Conservation (phyloP, 2,113 vertebrate species). For the Prionailurus bengalensis region DNA sequence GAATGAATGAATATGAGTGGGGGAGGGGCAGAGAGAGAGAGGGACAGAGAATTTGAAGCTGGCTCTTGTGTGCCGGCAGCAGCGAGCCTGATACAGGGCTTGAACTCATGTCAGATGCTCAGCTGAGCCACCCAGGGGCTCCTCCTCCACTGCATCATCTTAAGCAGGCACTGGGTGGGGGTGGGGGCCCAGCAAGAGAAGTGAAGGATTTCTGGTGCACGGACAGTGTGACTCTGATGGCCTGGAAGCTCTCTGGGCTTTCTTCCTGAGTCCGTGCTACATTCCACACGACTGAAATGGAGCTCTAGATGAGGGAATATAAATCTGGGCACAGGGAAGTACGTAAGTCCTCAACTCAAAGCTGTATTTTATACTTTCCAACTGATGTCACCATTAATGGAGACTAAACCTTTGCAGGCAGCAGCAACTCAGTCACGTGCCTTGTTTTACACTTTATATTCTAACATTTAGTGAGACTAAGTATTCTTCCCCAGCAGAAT, state of each 20-base stretch:
- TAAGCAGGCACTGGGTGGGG: not conserved
- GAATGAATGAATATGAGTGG: too few relatives aligned
- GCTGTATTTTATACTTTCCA: not conserved
- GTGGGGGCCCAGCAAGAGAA: not conserved
- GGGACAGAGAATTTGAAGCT: too few relatives aligned
- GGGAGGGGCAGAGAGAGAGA: too few relatives aligned
- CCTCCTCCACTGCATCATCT: not conserved
- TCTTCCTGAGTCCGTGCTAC: not conserved
- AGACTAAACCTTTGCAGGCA: conserved; percentile 12
- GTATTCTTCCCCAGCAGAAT: not conserved
- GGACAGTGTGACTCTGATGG: not conserved
- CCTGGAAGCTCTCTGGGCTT: conserved; percentile 23
- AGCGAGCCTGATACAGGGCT: too few relatives aligned
- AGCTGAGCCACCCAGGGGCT: too few relatives aligned
- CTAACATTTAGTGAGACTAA: conserved; percentile 1
- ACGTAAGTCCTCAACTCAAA: not conserved
- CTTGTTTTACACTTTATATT: not conserved
- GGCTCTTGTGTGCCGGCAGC: too few relatives aligned
- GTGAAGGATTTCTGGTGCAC: not conserved
- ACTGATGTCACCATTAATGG: not conserved
- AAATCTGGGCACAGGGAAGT: not conserved
- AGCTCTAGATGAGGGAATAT: not conserved
- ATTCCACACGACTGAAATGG: not conserved
- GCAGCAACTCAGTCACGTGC: not conserved
- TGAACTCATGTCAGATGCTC: too few relatives aligned